phyloP scores from a whole-genome alignment of 2,113 vertebrate genomes.

The Gobius niger region DNA sequence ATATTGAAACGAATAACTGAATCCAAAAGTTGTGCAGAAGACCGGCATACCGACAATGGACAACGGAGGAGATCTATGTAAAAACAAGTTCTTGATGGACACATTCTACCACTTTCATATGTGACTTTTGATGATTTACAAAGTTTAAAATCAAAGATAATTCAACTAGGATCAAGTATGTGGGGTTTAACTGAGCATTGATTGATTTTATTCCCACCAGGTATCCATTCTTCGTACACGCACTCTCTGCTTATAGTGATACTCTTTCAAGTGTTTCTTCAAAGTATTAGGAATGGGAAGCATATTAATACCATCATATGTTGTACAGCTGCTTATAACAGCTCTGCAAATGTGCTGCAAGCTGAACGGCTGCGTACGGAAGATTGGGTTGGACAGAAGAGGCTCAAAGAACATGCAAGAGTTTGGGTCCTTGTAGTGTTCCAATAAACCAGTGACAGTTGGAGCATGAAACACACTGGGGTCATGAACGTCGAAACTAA shows the following conservation, averaged over 20 bases:
- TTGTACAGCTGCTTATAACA: conserved; percentile 77
- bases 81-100: too few relatives aligned
- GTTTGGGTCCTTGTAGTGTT: conserved; percentile 86
- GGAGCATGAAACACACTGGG: conserved; percentile 83
- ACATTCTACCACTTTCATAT: too few relatives aligned
- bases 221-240: conserved; percentile 79
- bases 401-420: conserved; percentile 88
- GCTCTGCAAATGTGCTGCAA: conserved; percentile 82
- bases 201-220: conserved; percentile 73
- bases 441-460: conserved; percentile 78
- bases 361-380: conserved; percentile 78
- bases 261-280: conserved; percentile 85
- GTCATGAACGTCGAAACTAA: conserved; percentile 85
- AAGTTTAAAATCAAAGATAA: not conserved
- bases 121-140: too few relatives aligned
- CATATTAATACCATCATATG: conserved; percentile 79
- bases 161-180: not conserved
- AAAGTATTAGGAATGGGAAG: conserved; percentile 81
- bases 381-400: conserved; percentile 78
- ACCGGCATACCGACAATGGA: too few relatives aligned
- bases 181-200: not conserved
- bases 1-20: too few relatives aligned
- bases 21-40: too few relatives aligned
- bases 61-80: too few relatives aligned
- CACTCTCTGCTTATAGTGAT: conserved; percentile 85